These are phyloP conservation scores for Corythaeola cristata DNA, from an alignment of 2,113 vertebrate species.

Conservation along the genomic window DNA sequence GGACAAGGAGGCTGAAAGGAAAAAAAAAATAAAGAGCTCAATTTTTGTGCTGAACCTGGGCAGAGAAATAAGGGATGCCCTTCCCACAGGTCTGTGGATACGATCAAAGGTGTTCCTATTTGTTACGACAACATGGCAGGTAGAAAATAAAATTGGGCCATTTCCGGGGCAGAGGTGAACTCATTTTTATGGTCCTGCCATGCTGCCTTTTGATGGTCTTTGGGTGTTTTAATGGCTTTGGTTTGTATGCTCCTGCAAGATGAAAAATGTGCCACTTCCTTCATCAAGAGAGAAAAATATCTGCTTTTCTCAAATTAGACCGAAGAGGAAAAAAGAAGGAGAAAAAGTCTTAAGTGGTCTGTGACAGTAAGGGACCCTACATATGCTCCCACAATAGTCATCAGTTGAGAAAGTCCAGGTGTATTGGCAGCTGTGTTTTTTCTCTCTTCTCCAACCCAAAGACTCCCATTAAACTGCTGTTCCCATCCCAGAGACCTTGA, in stretches of 20 bases:
- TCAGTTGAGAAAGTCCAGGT: background rate
- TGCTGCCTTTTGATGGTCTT: constrained; percentile 38
- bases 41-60: background rate
- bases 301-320: background rate
- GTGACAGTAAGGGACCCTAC: background rate
- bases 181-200: constrained; percentile 57
- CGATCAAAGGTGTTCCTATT: constrained; percentile 39
- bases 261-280: constrained; percentile 43
- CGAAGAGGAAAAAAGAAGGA: background rate
- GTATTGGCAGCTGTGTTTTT: background rate
- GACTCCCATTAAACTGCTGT: background rate
- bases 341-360: background rate
- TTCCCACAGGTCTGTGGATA: constrained; percentile 3
- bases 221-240: constrained; percentile 45
- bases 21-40: background rate
- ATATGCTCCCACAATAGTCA: background rate
- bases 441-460: background rate
- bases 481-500: background rate
- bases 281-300: background rate
- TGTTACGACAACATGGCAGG: constrained; percentile 41
- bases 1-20: background rate
- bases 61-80: background rate
- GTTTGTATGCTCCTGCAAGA: constrained; percentile 17
- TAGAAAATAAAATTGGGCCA: constrained; percentile 39
- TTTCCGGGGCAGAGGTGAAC: constrained; percentile 40